These are phyloP conservation scores for Equus przewalskii DNA, from an alignment of 2,113 vertebrate species.

Conservation along the genomic window DNA sequence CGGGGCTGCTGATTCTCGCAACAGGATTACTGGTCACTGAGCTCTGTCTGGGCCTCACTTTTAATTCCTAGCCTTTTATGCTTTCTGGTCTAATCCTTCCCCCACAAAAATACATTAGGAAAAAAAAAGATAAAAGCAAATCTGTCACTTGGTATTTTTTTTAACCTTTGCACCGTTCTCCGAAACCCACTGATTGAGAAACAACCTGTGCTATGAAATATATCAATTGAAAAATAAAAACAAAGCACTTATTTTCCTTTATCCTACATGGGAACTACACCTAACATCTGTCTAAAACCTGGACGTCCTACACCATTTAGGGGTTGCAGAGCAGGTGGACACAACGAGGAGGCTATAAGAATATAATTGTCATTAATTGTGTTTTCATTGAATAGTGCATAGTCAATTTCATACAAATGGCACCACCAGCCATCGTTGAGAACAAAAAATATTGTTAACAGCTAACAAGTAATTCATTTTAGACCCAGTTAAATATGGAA, in stretches of 20 bases:
- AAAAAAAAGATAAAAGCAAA: background rate
- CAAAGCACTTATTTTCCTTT: background rate
- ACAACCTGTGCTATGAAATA: background rate
- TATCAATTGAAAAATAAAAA: background rate
- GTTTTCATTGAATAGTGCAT: background rate
- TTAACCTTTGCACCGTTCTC: background rate
- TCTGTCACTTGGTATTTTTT: background rate
- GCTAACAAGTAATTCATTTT: background rate
- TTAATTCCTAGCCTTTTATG: background rate
- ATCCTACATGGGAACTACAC: background rate
- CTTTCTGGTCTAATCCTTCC: slow-evolving; percentile 23
- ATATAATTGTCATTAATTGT: background rate
- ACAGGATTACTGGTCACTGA: background rate
- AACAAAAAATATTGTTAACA: background rate
- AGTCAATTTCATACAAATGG: background rate
- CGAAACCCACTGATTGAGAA: slow-evolving; percentile 3
- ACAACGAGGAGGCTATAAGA: background rate
- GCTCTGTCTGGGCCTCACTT: background rate
- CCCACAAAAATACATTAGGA: background rate
- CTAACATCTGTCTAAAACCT: background rate
- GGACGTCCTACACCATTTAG: too few relatives aligned
- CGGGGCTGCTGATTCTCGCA: background rate
- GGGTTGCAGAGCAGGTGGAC: background rate
- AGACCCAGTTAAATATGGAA: background rate
- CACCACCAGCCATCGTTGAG: background rate